Evolutionary conservation across 2,888 invertebrate species (phyloP), one percentile per base, ranked within the genome.

Genomic region (Ennomos erosarius): DNA sequence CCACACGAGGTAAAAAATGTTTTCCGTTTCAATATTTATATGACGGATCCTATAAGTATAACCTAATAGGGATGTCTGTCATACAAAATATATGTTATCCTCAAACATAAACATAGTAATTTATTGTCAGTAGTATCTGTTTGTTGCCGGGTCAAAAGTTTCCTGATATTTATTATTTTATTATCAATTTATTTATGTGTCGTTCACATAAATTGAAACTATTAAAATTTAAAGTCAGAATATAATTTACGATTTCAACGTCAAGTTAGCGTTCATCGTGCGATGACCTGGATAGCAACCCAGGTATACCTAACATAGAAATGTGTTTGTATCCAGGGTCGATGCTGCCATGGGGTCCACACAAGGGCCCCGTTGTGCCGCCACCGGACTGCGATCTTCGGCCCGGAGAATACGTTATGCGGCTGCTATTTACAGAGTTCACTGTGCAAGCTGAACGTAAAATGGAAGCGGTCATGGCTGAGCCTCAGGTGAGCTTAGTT

Each of bases 381-480:
- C 87, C 91, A 26, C 81, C 86, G 9, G 95, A 96, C 76, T 93
- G 94, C 73, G 95, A 96, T 74, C 88, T 96, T 11, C 94, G 97
- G 59, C 98, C 98, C 0, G 99, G 99, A 10, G 99, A 99, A 88
- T 99, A 97, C 88, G 98, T 99, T 0, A 98, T 99, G 96, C 94
- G 98, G 61, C 96, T 98, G 44, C 93, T 99, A 1, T 99, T 99
- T 81, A 95, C 98, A 0, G 99, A 99, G 87, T 99, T 99, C 79
- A 98, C 99, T 0, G 93, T 96, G 1, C 96, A 98, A 76, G 98
- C 98, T 0, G 99, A 99, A 78, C 96, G 97, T 81, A 99, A 99
- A 90, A 98, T 99, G 89, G 98, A 99, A 80, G 94, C 95, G 55
- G 98, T 99, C 1, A 97, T 99, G 95, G 94, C 97, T 53, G 99